Conservation (phyloP, 2,113 vertebrate genomes). For the Chionomys nivalis region DNA sequence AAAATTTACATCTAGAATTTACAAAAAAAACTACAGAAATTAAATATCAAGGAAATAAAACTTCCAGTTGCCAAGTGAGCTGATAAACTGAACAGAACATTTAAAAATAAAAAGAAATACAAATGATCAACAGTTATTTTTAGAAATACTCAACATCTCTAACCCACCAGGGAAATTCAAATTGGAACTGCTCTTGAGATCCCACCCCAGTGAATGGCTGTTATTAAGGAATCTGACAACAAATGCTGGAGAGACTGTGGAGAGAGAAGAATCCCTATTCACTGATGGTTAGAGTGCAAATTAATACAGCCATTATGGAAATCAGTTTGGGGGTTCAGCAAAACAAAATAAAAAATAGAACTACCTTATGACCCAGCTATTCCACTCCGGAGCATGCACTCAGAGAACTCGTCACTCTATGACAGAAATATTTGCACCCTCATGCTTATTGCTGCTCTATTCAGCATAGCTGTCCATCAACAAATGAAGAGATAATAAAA, state of each 20-base stretch:
- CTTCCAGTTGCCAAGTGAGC: neutral
- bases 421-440: neutral
- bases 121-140: neutral
- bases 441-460: neutral
- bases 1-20: neutral
- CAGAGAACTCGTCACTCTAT: neutral
- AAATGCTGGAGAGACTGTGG: neutral
- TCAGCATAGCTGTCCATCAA: neutral
- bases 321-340: neutral
- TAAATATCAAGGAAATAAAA: neutral
- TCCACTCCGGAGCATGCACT: neutral
- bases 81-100: neutral
- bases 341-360: neutral
- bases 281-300: neutral
- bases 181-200: neutral
- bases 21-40: neutral
- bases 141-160: neutral
- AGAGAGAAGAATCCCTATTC: neutral
- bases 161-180: neutral
- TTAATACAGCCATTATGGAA: neutral
- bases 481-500: neutral
- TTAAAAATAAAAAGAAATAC: neutral
- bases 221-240: neutral
- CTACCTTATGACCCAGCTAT: neutral
- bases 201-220: neutral